phyloP scores from a whole-genome alignment of 2,797 vertebrate genomes.

The Sebastes kiyomatsui region DNA sequence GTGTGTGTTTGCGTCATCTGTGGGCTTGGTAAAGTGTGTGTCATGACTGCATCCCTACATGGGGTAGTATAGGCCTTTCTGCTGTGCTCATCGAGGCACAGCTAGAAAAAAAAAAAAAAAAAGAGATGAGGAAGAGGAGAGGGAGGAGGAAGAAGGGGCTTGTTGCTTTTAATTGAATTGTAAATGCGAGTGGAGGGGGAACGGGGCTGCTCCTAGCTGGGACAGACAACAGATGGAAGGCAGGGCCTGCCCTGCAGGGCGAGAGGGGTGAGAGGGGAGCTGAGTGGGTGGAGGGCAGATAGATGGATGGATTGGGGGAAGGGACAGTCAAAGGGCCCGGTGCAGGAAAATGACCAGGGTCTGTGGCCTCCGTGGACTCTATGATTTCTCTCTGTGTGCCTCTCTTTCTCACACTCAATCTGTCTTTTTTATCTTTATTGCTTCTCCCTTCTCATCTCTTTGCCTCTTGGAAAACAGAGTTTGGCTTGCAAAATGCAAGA shows the following conservation, averaged over 20 bases:
- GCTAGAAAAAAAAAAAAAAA: slow-evolving; percentile 49
- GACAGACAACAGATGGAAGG: slow-evolving; percentile 87
- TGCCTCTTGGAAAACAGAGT: slow-evolving; percentile 25
- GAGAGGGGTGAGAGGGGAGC: slow-evolving; percentile 74
- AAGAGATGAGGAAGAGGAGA: slow-evolving; percentile 53
- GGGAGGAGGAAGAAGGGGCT: slow-evolving; percentile 74
- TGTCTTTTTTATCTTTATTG: slow-evolving; percentile 30
- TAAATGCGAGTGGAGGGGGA: slow-evolving; percentile 82
- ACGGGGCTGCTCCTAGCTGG: slow-evolving; percentile 75
- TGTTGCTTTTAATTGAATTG: slow-evolving; percentile 87
- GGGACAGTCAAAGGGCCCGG: slow-evolving; percentile 62
- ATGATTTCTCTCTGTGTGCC: slow-evolving; percentile 31
- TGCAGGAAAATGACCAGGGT: slow-evolving; percentile 78
- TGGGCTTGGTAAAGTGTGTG: slow-evolving; percentile 67
- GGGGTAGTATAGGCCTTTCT: slow-evolving; percentile 69
- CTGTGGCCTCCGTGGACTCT: slow-evolving; percentile 63
- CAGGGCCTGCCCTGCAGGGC: slow-evolving; percentile 79
- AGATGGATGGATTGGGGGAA: slow-evolving; percentile 71
- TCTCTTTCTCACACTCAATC: slow-evolving; percentile 45
- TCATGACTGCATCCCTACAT: slow-evolving; percentile 72
- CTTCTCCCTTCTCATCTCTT: slow-evolving; percentile 26
- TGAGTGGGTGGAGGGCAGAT: slow-evolving; percentile 68
- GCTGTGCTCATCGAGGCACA: slow-evolving; percentile 73
- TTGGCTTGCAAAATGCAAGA: slow-evolving; percentile 21
- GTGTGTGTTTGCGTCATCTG: slow-evolving; percentile 67